These are phyloP conservation scores for Rachycentron canadum DNA, from an alignment of 2,797 vertebrate genomes.

Conservation along the genomic window DNA sequence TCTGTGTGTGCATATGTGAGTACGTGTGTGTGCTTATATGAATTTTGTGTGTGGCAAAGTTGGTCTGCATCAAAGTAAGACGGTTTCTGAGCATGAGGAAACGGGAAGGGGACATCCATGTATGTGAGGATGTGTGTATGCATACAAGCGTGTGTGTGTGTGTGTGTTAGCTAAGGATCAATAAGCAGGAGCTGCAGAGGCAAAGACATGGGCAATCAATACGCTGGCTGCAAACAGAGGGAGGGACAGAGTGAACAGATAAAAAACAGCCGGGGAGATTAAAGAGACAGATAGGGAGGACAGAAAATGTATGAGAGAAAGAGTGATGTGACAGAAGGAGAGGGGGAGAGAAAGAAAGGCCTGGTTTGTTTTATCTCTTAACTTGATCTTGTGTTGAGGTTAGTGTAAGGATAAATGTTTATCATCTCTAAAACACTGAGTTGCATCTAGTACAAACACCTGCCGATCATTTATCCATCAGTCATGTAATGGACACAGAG, in stretches of 20 bases:
- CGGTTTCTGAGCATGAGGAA: conserved; percentile 1
- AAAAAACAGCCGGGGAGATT: conserved; percentile 78
- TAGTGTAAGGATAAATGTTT: not conserved
- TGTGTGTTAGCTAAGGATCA: conserved; percentile 81
- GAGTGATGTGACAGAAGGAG: conserved; percentile 62
- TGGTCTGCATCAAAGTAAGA: conserved; percentile 27
- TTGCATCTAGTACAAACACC: conserved; percentile 10
- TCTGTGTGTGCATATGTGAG: conserved; percentile 50
- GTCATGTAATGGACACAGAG: not conserved
- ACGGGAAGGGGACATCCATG: conserved; percentile 22
- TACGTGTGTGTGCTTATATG: conserved; percentile 46
- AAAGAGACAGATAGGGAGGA: conserved; percentile 77
- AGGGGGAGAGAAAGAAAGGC: conserved; percentile 22
- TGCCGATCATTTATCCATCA: not conserved
- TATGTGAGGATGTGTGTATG: conserved; percentile 45
- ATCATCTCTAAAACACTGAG: conserved; percentile 9
- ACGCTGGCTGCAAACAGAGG: conserved; percentile 82
- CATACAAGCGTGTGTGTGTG: conserved; percentile 42
- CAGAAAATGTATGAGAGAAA: conserved; percentile 70
- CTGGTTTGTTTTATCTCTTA: conserved; percentile 6
- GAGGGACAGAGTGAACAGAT: conserved; percentile 76
- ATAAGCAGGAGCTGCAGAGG: conserved; percentile 86
- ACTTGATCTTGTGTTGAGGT: conserved; percentile 22
- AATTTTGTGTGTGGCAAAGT: conserved; percentile 42
- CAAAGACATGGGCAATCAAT: conserved; percentile 89